Conservation (phyloP, 2,113 vertebrate genomes). For the Xenus cinereus region DNA sequence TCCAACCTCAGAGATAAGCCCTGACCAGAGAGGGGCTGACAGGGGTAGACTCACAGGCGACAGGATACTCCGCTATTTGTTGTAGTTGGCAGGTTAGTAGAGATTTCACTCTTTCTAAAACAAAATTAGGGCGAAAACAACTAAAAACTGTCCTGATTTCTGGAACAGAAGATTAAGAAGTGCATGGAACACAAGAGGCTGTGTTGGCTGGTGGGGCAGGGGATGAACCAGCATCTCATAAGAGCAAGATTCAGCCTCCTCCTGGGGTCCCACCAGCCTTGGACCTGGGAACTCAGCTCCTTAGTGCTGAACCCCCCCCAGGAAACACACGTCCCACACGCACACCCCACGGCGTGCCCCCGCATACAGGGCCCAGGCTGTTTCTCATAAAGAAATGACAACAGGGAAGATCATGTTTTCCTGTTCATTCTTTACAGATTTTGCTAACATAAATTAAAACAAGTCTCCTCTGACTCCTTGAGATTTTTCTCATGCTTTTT, state of each 20-base stretch:
- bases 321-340: background rate
- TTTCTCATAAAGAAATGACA: background rate
- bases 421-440: background rate
- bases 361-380: rapidly evolving
- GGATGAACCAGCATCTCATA: background rate
- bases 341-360: background rate
- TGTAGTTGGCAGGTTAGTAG: background rate
- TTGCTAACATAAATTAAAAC: background rate
- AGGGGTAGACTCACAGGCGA: background rate
- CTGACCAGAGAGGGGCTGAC: background rate
- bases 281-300: background rate
- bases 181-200: rapidly evolving
- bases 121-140: background rate
- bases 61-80: background rate
- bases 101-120: background rate
- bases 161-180: background rate
- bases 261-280: background rate
- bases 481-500: background rate
- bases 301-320: background rate
- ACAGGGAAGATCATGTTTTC: background rate
- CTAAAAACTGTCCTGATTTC: background rate
- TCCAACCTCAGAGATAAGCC: background rate
- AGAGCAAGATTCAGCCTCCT: background rate
- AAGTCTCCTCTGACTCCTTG: background rate
- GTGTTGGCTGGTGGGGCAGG: background rate